These are phyloP conservation scores for Cephus spinipes DNA, from an alignment of 2,888 invertebrate genomes.

Conservation along the genomic window DNA sequence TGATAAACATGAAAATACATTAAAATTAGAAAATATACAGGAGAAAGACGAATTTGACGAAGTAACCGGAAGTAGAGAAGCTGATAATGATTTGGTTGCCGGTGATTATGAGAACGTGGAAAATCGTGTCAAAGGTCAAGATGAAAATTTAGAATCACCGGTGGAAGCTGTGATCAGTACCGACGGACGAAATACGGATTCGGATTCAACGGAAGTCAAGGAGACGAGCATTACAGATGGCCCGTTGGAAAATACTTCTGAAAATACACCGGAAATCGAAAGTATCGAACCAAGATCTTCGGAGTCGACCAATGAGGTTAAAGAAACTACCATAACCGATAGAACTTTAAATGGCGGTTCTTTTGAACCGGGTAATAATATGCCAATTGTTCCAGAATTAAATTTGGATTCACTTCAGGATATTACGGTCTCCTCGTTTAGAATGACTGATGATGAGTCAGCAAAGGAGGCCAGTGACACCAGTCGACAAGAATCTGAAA, in stretches of 20 bases:
- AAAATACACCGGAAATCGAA: conserved; percentile 39
- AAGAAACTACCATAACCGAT: conserved; percentile 40
- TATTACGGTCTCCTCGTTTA: conserved; percentile 54
- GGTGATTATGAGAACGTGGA: conserved; percentile 11
- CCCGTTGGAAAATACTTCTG: conserved; percentile 21
- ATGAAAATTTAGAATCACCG: conserved; percentile 21
- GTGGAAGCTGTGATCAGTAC: conserved; percentile 22
- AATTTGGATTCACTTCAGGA: conserved; percentile 60
- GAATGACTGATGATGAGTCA: conserved; percentile 44
- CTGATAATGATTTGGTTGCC: conserved; percentile 1
- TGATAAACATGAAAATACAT: conserved; percentile 18
- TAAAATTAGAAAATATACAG: conserved; percentile 36
- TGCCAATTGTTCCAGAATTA: conserved; percentile 56
- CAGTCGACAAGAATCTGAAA: conserved; percentile 27
- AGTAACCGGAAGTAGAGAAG: background rate
- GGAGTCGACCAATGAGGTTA: conserved; percentile 45
- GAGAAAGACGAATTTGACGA: conserved; percentile 31
- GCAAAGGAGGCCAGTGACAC: conserved; percentile 20
- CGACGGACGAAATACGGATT: conserved; percentile 16
- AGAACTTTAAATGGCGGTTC: conserved; percentile 34
- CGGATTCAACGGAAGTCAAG: conserved; percentile 38
- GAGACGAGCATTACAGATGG: conserved; percentile 37
- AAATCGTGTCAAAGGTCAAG: conserved; percentile 18
- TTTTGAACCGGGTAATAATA: conserved; percentile 31
- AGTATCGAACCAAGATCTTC: conserved; percentile 30